Percentiles rank a stretch among this genome's conserved stretches.
These are phyloP conservation scores for Patella depressa DNA, from an alignment of 2,888 invertebrate species.

Conservation along the genomic window DNA sequence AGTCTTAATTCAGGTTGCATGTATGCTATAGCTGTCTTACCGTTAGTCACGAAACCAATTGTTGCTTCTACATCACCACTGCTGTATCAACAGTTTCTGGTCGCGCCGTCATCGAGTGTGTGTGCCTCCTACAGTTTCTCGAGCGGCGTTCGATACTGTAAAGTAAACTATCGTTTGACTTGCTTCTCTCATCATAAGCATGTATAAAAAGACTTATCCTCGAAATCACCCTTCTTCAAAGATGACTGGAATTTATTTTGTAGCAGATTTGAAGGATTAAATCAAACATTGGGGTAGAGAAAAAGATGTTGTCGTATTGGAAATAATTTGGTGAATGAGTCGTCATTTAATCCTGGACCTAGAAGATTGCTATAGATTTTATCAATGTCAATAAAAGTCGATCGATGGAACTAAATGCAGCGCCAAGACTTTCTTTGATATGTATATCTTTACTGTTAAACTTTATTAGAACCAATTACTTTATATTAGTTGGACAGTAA, in stretches of 20 bases:
- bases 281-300: constrained; percentile 1
- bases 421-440: background rate
- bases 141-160: background rate
- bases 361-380: background rate
- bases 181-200: background rate
- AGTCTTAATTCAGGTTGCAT: background rate
- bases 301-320: constrained; percentile 10
- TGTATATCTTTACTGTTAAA: constrained; percentile 4
- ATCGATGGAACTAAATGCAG: constrained; percentile 10
- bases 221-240: background rate
- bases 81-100: background rate
- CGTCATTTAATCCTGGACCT: constrained; percentile 5
- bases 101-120: background rate
- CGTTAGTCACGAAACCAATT: constrained; percentile 10
- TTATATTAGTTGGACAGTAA: background rate
- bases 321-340: constrained; percentile 9
- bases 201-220: background rate
- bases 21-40: constrained; percentile 3
- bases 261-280: constrained; percentile 3
- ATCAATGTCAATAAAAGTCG: constrained; percentile 1
- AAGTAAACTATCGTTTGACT: constrained; percentile 12
- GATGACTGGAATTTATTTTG: constrained; percentile 4
- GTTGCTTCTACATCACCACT: background rate
- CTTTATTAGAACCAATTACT: background rate
- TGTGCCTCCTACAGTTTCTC: constrained; percentile 8